Base-by-base conservation (phyloP, 2,113 vertebrate species). In the Saimiri boliviensis region DNA sequence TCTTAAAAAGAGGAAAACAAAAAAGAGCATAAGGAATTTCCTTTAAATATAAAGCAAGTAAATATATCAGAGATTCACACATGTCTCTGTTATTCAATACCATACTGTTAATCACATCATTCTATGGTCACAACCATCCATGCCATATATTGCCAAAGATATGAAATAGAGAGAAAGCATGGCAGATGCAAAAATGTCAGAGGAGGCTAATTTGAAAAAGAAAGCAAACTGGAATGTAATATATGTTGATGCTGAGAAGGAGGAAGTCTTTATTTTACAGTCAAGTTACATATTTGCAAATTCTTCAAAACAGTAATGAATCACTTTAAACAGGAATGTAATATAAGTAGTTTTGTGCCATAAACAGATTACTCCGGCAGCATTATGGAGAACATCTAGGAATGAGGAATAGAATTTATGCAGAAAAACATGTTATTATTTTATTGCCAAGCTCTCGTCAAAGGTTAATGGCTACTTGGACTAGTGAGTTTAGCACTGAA, bases 221-320 rank as follows among this genome's bases (percentile, higher is more conserved):
- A 76, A 58, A 63, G 20, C 27, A 66, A 93, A 19, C 19, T 60
- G 32, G 42, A 86, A 42, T 37, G 37, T 35, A 80, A 45, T 58
- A 63, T 52, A 68, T 60, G 6, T 52, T 90, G 25, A 13, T 93
- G n/a, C 21, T 87, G 23, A 86, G 58, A 92, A 89, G 58, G 47
- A 54, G 52, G n/a, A 35, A 35, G 37, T 3, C 52, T 95, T 73
- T 25, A 79, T 87, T 89, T 94, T 49, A 80, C 17, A 11, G 16
- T 5, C 54, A 93, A 89, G 11, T 74, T 93, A 52, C 1, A 74
- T 35, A 93, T 85, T 74, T 91, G 47, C n/a, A 13, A 35, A 77
- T 92, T 71, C 40, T 37, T 81, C 10, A 92, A 89, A 92, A 81
- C 32, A 92, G n/a, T 32, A 92, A 11, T 63, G 70, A 94, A 88